phyloP scores from a whole-genome alignment of 2,888 invertebrate species.

The Catocala sponsa region DNA sequence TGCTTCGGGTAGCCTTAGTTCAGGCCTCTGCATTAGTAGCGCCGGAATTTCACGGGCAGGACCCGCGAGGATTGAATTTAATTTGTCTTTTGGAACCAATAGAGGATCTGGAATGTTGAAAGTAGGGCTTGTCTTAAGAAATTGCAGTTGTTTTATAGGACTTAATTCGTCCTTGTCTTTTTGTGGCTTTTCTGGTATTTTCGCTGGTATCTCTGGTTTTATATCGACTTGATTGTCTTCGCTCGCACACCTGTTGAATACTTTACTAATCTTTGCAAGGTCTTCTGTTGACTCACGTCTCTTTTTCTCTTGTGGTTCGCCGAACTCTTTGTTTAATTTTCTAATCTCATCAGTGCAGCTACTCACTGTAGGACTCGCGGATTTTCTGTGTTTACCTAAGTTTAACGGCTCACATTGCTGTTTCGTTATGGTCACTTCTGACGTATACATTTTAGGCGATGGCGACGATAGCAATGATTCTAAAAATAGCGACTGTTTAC shows the following conservation, averaged over 20 bases:
- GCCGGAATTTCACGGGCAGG: conserved; percentile 94
- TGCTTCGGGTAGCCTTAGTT: conserved; percentile 92
- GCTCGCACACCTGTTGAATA: conserved; percentile 68
- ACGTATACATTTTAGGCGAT: conserved; percentile 87
- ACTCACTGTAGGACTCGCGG: conserved; percentile 92
- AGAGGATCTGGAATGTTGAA: conserved; percentile 94
- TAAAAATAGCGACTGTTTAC: conserved; percentile 87
- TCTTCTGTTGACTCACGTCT: conserved; percentile 74
- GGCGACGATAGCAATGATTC: conserved; percentile 90
- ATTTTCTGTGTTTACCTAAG: conserved; percentile 90
- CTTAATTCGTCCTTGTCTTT: conserved; percentile 80
- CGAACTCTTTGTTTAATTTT: conserved; percentile 85
- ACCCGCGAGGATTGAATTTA: conserved; percentile 91
- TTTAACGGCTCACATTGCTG: conserved; percentile 91
- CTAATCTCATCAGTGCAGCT: conserved; percentile 92
- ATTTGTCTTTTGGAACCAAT: conserved; percentile 92
- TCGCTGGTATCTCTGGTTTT: conserved; percentile 53
- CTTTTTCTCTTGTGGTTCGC: conserved; percentile 82
- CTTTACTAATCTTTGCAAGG: conserved; percentile 75
- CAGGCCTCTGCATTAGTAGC: conserved; percentile 91
- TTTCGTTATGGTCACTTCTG: conserved; percentile 86
- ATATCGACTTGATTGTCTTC: conserved; percentile 56
- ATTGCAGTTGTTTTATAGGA: conserved; percentile 91
- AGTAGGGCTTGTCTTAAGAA: conserved; percentile 90
- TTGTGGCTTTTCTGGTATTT: conserved; percentile 62